Conservation (phyloP, 64 coral and sea anemone species). For the Montipora cactus region DNA sequence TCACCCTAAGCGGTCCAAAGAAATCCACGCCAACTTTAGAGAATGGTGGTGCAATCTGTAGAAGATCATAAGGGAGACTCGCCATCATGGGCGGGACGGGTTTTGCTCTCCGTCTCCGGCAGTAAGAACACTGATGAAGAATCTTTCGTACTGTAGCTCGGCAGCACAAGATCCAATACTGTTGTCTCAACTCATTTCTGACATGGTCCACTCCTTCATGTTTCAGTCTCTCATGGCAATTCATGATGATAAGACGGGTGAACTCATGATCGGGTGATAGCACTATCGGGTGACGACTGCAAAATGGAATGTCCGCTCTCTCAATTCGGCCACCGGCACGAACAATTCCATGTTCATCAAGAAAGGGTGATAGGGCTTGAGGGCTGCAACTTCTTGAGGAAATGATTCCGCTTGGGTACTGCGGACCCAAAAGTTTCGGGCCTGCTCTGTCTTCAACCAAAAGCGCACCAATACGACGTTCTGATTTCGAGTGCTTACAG, state of each 20-base stretch:
- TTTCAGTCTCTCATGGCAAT: background rate
- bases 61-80: background rate
- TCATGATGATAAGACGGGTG: constrained; percentile 7
- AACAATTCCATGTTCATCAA: background rate
- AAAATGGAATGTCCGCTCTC: constrained; percentile 9
- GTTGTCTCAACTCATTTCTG: constrained; percentile 1
- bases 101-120: constrained; percentile 12
- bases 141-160: constrained; percentile 8
- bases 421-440: too few species aligned
- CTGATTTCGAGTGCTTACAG: too few species aligned
- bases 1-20: constrained; percentile 34
- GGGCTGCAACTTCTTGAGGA: too few species aligned
- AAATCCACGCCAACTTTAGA: constrained; percentile 34
- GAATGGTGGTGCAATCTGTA: constrained; percentile 18
- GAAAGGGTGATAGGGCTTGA: too few species aligned
- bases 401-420: too few species aligned
- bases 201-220: constrained; percentile 9
- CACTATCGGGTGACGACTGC: background rate
- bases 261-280: background rate
- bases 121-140: constrained; percentile 32
- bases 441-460: too few species aligned
- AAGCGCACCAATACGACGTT: too few species aligned
- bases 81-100: background rate
- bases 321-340: constrained; percentile 34
- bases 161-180: background rate